Evolutionary conservation across 2,888 invertebrate genomes (phyloP), one percentile per base, ranked within the genome.

Genomic region (Eumerus sabulonum): DNA sequence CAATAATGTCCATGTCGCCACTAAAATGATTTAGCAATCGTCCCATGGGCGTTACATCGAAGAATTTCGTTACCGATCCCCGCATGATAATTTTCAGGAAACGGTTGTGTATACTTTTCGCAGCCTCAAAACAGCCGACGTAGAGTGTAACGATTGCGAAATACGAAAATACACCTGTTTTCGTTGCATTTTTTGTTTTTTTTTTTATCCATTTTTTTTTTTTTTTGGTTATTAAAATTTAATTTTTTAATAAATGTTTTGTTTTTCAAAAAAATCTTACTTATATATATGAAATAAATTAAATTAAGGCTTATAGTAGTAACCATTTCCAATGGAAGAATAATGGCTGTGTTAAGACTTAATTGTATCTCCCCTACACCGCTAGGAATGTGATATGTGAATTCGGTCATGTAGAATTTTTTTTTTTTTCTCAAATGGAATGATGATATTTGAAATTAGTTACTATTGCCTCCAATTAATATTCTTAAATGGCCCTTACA

Each of bases 31-130:
- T 92, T 60, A 94, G 89, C 83, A 94, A 90, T 85, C 94, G 90
- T 85, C 94, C 94, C 81, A 91, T 85, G 7, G 94, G 94, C 82
- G 93, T 92, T 82, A 91, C 90, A 87, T 94, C 93, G 89, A 94
- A 94, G 90, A 94, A 94, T 82, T 91, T 91, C 90, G 92, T 91
- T 74, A 86, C 82, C 54, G 93, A 93, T 84, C 90, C 91, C 84
- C 90, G 90, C 62, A 94, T 89, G 82, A 93, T 89, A 84, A 90
- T 89, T 59, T 86, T 83, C 82, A 94, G 88, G 83, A 93, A 88
- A 79, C 85, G 84, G 84, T 89, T 89, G 87, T 94, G 94, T 83
- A 94, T 90, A 83, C 86, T 87, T 83, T 87, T 89, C 73, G 93
- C 92, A 67, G 93, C 93, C 82, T 89, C 88, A 83, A 93, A 87